These are phyloP conservation scores for Baronia brevicornis DNA, from an alignment of 2,888 invertebrate genomes.

Conservation along the genomic window DNA sequence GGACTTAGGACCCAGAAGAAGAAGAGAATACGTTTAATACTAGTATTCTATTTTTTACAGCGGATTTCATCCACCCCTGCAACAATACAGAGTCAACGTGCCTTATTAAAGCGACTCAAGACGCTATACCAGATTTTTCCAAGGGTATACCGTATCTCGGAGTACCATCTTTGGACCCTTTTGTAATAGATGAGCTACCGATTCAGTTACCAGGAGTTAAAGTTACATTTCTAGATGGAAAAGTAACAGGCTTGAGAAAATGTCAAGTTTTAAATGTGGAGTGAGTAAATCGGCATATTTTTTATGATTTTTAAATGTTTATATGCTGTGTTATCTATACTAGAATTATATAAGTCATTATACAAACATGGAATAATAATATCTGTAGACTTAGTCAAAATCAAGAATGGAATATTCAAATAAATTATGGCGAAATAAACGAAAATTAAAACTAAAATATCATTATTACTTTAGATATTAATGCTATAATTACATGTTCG, in stretches of 20 bases:
- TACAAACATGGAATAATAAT: no score
- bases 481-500: no score
- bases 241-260: constrained; percentile 57
- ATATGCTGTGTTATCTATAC: no score
- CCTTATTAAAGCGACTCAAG: constrained; percentile 53
- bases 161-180: constrained; percentile 60
- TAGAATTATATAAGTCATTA: no score
- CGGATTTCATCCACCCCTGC: constrained; percentile 63
- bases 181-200: constrained; percentile 57
- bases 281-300: constrained; percentile 39
- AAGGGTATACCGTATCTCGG: constrained; percentile 56
- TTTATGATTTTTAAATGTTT: not conserved
- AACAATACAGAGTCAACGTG: constrained; percentile 57
- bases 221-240: constrained; percentile 60
- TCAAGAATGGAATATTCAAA: no score
- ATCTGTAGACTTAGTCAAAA: no score
- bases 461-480: no score
- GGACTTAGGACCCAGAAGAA: no score
- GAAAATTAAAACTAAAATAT: no score
- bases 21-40: not conserved
- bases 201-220: constrained; percentile 67
- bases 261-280: constrained; percentile 64
- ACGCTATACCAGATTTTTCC: constrained; percentile 60
- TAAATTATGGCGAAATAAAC: no score
- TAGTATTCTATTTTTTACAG: no score